phyloP scores from a whole-genome alignment of 2,797 vertebrate species.

The Perdix hodgsoniae region DNA sequence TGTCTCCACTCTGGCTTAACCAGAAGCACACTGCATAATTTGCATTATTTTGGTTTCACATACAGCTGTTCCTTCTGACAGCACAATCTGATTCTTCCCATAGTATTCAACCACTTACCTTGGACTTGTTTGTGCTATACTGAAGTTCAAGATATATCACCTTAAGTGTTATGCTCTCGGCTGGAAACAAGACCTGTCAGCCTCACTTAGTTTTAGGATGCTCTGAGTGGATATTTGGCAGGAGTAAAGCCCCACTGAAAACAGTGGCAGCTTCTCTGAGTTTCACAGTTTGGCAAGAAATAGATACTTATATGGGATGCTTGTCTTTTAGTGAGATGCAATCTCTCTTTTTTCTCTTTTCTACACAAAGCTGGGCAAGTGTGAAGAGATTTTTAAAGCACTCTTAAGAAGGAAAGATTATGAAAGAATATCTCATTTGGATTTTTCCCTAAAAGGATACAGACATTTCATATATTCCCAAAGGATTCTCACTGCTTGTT shows the following conservation, averaged over 20 bases:
- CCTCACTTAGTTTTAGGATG: constrained; percentile 1
- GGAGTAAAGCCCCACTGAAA: constrained; percentile 8
- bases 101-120: background rate
- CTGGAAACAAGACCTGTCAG: constrained; percentile 4
- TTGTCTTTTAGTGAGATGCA: background rate
- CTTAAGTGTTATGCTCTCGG: background rate
- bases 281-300: constrained; percentile 22
- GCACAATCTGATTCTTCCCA: background rate
- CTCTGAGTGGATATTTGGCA: background rate
- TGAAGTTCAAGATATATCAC: background rate
- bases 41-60: constrained; percentile 16
- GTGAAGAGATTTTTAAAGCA: constrained; percentile 3
- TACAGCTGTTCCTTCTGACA: background rate
- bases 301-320: background rate
- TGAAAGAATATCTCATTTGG: background rate
- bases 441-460: background rate
- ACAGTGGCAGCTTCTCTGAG: background rate
- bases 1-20: background rate
- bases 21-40: background rate
- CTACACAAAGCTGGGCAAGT: background rate
- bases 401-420: background rate
- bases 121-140: background rate
- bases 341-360: background rate
- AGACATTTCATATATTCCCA: background rate
- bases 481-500: background rate